Percentiles rank a stretch among this genome's conserved stretches.
Conservation (phyloP, 2,797 vertebrate species). For the Heterohyrax brucei region DNA sequence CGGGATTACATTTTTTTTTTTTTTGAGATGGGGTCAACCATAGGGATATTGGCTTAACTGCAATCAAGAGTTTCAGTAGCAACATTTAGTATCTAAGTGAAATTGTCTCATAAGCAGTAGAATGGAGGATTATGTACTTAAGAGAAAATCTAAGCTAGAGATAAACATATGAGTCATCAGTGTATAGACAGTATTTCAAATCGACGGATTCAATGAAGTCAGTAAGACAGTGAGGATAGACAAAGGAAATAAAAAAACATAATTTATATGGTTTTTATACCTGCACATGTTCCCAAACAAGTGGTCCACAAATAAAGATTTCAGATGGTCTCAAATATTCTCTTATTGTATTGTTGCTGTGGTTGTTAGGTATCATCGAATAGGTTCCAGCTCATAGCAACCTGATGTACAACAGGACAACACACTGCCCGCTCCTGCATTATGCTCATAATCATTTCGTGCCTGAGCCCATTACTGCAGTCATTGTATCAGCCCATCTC, state of each 20-base stretch:
- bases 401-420: too few species aligned
- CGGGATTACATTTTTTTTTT: not conserved
- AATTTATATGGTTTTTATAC: not conserved
- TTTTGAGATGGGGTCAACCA: not conserved
- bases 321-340: not conserved
- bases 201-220: not conserved
- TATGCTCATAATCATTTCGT: not conserved
- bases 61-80: not conserved
- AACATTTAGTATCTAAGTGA: not conserved
- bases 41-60: not conserved
- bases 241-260: not conserved
- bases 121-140: not conserved
- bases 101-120: not conserved
- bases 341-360: too few species aligned
- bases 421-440: not conserved
- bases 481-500: not conserved
- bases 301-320: not conserved
- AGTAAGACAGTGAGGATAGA: not conserved
- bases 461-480: too few species aligned
- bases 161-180: not conserved
- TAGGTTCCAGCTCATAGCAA: too few species aligned
- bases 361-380: too few species aligned
- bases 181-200: not conserved
- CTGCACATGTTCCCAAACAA: not conserved
- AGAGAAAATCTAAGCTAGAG: not conserved